phyloP scores from a whole-genome alignment of 2,797 vertebrate species.

The Crenuchus spilurus region DNA sequence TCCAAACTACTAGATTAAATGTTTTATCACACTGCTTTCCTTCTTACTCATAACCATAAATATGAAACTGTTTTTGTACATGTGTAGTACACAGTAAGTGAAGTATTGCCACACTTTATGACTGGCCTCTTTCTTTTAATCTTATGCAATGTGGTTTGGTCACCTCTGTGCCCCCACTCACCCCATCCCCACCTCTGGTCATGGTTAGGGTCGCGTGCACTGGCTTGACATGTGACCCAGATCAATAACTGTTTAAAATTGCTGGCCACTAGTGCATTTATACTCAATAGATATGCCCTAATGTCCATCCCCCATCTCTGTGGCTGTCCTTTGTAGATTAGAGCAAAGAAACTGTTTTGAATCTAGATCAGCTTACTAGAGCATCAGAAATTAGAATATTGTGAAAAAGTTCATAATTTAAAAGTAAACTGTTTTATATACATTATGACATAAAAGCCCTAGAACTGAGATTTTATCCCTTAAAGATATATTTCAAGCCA shows the following conservation, averaged over 20 bases:
- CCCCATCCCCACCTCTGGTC: slow-evolving; percentile 63
- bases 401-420: no score
- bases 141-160: slow-evolving; percentile 54
- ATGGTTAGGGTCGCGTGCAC: slow-evolving; percentile 70
- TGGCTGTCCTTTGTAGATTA: slow-evolving; percentile 19
- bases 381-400: no score
- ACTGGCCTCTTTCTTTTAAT: slow-evolving; percentile 30
- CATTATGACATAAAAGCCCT: no score
- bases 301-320: slow-evolving; percentile 44
- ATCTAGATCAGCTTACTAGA: slow-evolving; percentile 4
- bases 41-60: background rate
- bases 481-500: no score
- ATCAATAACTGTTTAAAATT: slow-evolving; percentile 85
- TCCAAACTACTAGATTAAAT: background rate
- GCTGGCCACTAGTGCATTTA: slow-evolving; percentile 72
- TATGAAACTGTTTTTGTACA: background rate
- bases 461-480: no score
- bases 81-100: background rate
- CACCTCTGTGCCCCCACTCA: slow-evolving; percentile 42
- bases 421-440: no score
- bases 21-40: background rate
- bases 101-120: no score
- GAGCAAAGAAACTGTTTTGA: background rate
- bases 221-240: slow-evolving; percentile 76
- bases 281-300: slow-evolving; percentile 57